Evolutionary conservation across 2,113 vertebrate species (phyloP).

Genomic region (Gymnocephalus cernua): DNA sequence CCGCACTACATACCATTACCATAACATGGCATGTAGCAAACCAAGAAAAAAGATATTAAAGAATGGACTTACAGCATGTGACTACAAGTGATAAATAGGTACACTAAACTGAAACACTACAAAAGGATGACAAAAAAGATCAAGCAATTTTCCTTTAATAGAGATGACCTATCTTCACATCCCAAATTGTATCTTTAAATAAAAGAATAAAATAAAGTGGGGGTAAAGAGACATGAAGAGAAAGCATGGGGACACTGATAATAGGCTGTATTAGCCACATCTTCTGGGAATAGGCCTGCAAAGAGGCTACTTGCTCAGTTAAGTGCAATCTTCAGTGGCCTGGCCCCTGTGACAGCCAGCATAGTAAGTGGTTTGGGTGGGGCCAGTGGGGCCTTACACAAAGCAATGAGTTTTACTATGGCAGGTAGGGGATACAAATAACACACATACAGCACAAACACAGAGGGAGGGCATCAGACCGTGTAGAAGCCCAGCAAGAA

Average conservation of each 20-base stretch:
- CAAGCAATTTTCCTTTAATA: constrained; percentile 6
- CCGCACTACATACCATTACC: constrained; percentile 1
- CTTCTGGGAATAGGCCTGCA: constrained; percentile 67
- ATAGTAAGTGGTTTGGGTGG: constrained; percentile 75
- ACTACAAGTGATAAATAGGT: neutral
- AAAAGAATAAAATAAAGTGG: constrained; percentile 53
- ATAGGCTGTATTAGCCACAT: constrained; percentile 71
- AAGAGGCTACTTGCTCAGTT: constrained; percentile 72
- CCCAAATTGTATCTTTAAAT: constrained; percentile 51
- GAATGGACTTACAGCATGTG: neutral
- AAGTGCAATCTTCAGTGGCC: constrained; percentile 75
- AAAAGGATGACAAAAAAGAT: constrained; percentile 11
- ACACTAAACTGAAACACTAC: neutral
- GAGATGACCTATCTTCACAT: constrained; percentile 36
- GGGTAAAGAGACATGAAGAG: constrained; percentile 49
- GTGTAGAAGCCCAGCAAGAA: constrained; percentile 71
- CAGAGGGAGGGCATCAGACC: constrained; percentile 76
- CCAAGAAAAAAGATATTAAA: neutral
- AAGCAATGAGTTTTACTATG: constrained; percentile 68
- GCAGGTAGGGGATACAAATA: constrained; percentile 78
- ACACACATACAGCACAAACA: constrained; percentile 79
- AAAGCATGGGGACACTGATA: constrained; percentile 62
- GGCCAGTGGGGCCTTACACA: constrained; percentile 61
- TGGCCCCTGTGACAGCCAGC: constrained; percentile 63
- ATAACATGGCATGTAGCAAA: neutral